A percentile compares a stretch with the other conserved stretches of the same genome.
phyloP scores from a whole-genome alignment of 2,113 vertebrate genomes.

The Mungos mungo region DNA sequence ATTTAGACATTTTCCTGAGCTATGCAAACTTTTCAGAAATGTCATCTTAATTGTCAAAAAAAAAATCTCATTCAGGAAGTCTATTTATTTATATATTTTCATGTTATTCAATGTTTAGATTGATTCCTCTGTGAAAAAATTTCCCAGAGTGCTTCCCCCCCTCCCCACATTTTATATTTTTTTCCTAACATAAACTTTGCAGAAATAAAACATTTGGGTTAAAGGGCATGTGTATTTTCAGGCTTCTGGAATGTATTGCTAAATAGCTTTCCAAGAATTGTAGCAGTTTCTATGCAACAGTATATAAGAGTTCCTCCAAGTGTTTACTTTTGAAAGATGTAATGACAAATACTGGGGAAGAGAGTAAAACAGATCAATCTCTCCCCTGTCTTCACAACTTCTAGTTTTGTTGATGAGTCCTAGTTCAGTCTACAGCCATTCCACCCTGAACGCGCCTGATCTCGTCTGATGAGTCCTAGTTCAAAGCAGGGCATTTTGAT shows the following conservation, averaged over 20 bases:
- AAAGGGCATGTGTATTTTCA: not conserved
- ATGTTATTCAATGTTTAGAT: not conserved
- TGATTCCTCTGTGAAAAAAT: not conserved
- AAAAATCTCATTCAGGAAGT: not conserved
- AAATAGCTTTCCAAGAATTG: not conserved
- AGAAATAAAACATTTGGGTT: not conserved
- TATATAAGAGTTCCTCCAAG: not conserved
- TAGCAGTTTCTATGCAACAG: not conserved
- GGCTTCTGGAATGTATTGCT: not conserved
- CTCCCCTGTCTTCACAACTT: not conserved
- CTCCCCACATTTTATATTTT: not conserved
- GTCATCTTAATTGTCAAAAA: not conserved
- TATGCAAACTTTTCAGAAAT: not conserved
- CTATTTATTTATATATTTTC: constrained; percentile 29
- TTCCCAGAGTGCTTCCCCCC: not conserved
- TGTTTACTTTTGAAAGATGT: not conserved
- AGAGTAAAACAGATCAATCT: not conserved
- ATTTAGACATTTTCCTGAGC: not conserved
- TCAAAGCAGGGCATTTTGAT: not conserved
- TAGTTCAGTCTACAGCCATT: not conserved
- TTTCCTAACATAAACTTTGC: not conserved
- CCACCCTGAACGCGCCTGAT: not conserved
- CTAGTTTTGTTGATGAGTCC: not conserved
- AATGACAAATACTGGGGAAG: not conserved
- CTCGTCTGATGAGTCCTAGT: not conserved